Conservation (phyloP, 1,140 invertebrate genomes). For the Pseudomyrmex concolor region DNA sequence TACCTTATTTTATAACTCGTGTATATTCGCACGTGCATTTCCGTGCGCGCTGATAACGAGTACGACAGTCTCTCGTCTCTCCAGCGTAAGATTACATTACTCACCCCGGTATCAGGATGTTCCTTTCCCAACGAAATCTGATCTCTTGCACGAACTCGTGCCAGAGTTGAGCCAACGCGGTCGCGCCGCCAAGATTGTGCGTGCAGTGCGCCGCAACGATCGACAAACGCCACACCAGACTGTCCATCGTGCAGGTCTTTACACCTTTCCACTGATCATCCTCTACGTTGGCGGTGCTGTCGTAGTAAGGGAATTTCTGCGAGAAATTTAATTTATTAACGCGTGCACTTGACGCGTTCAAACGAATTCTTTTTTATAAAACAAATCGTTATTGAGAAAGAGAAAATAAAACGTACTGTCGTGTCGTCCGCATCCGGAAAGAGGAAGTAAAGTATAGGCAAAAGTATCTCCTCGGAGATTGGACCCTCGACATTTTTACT, state of each 20-base stretch:
- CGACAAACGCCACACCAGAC: constrained; percentile 94
- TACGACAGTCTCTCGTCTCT: background rate
- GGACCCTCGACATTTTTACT: constrained; percentile 87
- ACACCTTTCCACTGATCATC: constrained; percentile 84
- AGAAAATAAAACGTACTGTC: constrained; percentile 78
- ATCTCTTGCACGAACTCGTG: constrained; percentile 96
- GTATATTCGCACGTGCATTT: background rate
- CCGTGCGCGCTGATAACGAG: constrained; percentile 1
- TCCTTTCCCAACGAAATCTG: constrained; percentile 95
- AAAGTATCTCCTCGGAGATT: constrained; percentile 90
- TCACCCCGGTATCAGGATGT: constrained; percentile 93
- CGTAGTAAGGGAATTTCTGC: constrained; percentile 82
- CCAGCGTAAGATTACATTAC: constrained; percentile 79
- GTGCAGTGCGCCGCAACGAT: constrained; percentile 92
- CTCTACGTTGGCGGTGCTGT: constrained; percentile 73
- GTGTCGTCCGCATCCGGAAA: constrained; percentile 95
- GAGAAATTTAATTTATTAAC: constrained; percentile 50
- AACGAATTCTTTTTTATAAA: background rate
- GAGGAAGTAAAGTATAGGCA: constrained; percentile 92
- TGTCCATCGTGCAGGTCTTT: constrained; percentile 92
- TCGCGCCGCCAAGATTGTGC: constrained; percentile 91
- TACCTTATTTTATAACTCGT: constrained; percentile 32
- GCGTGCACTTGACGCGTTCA: background rate
- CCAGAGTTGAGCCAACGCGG: constrained; percentile 95
- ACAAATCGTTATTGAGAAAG: background rate